These are phyloP conservation scores for Barypeithes pellucidus DNA, from an alignment of 2,888 invertebrate species.

Conservation along the genomic window DNA sequence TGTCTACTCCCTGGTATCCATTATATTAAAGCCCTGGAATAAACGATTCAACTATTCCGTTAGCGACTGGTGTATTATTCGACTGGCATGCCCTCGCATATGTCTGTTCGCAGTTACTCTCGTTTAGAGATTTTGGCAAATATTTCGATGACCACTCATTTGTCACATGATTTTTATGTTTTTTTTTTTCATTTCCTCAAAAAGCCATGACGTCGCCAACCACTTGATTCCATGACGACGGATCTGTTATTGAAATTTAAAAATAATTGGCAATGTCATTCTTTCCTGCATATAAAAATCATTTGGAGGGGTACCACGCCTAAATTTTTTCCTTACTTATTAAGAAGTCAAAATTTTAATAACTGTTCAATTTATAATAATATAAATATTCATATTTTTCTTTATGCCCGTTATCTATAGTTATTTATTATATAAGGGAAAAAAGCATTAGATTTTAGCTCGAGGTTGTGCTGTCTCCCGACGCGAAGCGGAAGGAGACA, in stretches of 20 bases:
- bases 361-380: no score
- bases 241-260: constrained; percentile 1
- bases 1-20: no score
- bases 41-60: neutral
- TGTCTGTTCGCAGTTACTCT: neutral
- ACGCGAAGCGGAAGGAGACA: no score
- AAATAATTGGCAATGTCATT: constrained; percentile 30
- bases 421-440: no score
- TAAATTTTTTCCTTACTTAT: neutral
- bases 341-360: no score
- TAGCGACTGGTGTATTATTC: neutral
- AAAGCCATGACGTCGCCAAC: constrained; percentile 30
- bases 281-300: neutral
- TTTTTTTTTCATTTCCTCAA: constrained; percentile 25
- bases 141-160: constrained; percentile 14
- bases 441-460: no score
- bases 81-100: neutral
- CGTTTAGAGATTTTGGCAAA: constrained; percentile 16
- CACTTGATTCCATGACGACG: constrained; percentile 11
- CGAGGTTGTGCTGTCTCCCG: no score
- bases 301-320: neutral
- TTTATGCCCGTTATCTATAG: no score
- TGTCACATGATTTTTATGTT: constrained; percentile 26
- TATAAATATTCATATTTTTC: no score
- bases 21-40: no score